Percentiles rank a stretch among this genome's conserved stretches.
These are phyloP conservation scores for Liparis tanakae DNA, from an alignment of 2,797 vertebrate species.

Conservation along the genomic window DNA sequence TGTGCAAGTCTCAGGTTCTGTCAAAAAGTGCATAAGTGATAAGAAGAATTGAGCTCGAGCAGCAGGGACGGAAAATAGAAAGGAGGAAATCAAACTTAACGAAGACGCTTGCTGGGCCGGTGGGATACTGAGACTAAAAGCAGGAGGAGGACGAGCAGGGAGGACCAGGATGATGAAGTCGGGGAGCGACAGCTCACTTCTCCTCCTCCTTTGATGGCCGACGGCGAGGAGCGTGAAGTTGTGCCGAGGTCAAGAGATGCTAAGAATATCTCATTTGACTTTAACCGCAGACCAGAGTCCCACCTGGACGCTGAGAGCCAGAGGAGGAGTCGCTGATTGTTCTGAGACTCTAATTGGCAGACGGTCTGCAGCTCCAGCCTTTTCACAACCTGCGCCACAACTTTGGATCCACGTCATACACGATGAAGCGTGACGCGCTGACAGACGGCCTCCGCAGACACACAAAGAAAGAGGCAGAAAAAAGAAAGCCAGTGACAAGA, in stretches of 20 bases:
- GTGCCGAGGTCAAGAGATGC: slow-evolving; percentile 6
- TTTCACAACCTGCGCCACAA: slow-evolving; percentile 58
- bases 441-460: slow-evolving; percentile 56
- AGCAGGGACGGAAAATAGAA: slow-evolving; percentile 39
- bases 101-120: slow-evolving; percentile 46
- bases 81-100: slow-evolving; percentile 43
- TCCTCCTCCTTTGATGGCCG: slow-evolving; percentile 68
- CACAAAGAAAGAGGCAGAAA: slow-evolving; percentile 9
- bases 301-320: slow-evolving; percentile 77
- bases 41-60: slow-evolving; percentile 35
- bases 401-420: slow-evolving; percentile 72
- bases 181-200: slow-evolving; percentile 59
- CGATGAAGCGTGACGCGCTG: slow-evolving; percentile 62
- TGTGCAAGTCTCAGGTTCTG: slow-evolving; percentile 20
- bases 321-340: slow-evolving; percentile 63
- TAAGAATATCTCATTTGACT: slow-evolving; percentile 42
- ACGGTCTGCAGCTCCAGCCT: slow-evolving; percentile 42
- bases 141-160: slow-evolving; percentile 36
- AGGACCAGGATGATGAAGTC: slow-evolving; percentile 48
- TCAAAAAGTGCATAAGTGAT: slow-evolving; percentile 43
- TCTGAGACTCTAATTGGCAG: slow-evolving; percentile 60
- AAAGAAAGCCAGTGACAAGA: not conserved
- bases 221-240: slow-evolving; percentile 57
- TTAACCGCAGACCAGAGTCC: slow-evolving; percentile 32
- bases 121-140: slow-evolving; percentile 26